Base-by-base conservation (phyloP, 2,888 invertebrate genomes). In the Mylabris sibirica region DNA sequence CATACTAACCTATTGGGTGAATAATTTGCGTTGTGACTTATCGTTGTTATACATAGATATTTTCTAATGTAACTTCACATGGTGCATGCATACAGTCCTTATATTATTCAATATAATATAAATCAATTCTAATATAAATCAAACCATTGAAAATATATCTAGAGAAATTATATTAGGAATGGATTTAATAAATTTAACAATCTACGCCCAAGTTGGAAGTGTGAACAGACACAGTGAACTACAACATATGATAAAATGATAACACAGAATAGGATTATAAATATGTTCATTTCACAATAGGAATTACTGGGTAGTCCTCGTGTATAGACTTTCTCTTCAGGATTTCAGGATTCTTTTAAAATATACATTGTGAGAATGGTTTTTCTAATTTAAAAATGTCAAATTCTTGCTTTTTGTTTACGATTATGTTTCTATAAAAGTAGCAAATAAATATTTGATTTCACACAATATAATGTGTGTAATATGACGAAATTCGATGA, bases 11-110 rank as follows among this genome's bases (percentile, higher is more conserved):
- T 53, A 53, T 53, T 53, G 53, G 53, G 20, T 20, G 53, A 53
- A 53, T 53, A 53, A 53, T 53, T 53, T 53, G 22, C 49, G 49
- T 49, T 22, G 53, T 53, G 53, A 53, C 53, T 53, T 53, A 53
- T 53, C 53, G 53, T 24, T 24, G 53, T 24, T 24, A 53, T 17
- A 44, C 17, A 44, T 49, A 20, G 1, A 20, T 12, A 24, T 53
- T 53, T 53, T 53, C 53, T 53, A 53, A 53, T 53, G 53, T 12
- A 53, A 53, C 53, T 53, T 24, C 49, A 49, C 49, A 17, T 44
- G 44, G 44, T 44, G 44, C 8, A n/a, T n/a, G n/a, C n/a, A n/a
- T n/a, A 44, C 35, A 12, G 41, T 14, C 9, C 20, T 49, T 49
- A 49, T 49, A 20, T 20, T 20, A 49, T 49, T 49, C 44, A 49